phyloP scores from a whole-genome alignment of 2,797 vertebrate species.

The Euthynnus affinis region DNA sequence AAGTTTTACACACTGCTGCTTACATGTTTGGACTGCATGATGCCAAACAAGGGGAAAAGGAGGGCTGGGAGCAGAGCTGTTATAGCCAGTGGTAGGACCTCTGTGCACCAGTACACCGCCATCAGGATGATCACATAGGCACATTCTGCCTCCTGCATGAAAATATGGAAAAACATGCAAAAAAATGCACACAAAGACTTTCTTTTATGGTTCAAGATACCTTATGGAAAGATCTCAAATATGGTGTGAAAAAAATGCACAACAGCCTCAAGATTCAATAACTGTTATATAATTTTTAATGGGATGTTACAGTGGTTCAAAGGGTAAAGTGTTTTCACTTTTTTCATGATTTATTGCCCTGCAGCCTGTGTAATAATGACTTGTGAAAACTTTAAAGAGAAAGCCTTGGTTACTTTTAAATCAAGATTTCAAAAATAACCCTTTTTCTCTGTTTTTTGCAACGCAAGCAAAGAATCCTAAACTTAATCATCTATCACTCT shows the following conservation, averaged over 20 bases:
- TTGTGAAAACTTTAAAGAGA: background rate
- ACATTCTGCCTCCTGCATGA: slow-evolving; percentile 91
- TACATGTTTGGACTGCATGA: slow-evolving; percentile 93
- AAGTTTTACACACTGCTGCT: background rate
- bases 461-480: background rate
- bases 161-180: background rate
- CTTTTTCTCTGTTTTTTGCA: background rate
- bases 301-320: slow-evolving; percentile 42
- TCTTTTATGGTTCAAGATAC: background rate
- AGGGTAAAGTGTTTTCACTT: slow-evolving; percentile 60
- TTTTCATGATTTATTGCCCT: background rate
- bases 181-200: background rate
- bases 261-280: background rate
- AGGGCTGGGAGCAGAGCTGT: slow-evolving; percentile 93
- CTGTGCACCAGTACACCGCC: slow-evolving; percentile 97
- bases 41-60: slow-evolving; percentile 93
- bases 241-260: background rate
- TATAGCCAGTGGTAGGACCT: slow-evolving; percentile 93
- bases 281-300: slow-evolving; percentile 22
- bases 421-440: background rate
- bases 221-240: background rate
- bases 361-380: background rate
- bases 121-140: slow-evolving; percentile 93
- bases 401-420: background rate
- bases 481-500: background rate